phyloP scores from a whole-genome alignment of 92 coral and sea anemone species.

The Actinostola sp. region DNA sequence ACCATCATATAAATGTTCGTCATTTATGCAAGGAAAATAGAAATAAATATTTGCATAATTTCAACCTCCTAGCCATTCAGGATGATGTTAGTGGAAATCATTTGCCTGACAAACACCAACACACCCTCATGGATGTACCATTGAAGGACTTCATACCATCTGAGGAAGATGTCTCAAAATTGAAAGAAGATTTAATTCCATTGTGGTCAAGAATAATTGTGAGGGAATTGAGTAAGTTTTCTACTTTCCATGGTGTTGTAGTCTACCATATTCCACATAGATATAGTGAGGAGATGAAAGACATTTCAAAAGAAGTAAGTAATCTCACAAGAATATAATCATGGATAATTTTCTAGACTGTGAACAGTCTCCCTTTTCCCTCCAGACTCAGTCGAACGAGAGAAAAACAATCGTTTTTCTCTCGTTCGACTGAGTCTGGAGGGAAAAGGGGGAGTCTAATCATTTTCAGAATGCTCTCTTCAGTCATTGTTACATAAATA shows the following conservation, averaged over 20 bases:
- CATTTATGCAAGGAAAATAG: conserved; percentile 34
- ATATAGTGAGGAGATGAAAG: conserved; percentile 53
- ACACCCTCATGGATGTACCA: conserved; percentile 39
- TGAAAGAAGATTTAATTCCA: conserved; percentile 47
- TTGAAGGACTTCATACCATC: conserved; percentile 50
- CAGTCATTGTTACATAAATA: too few relatives aligned
- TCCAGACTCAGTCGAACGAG: too few relatives aligned
- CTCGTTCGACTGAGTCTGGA: too few relatives aligned
- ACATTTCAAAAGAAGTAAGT: conserved; percentile 23
- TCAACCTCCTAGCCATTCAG: conserved; percentile 46
- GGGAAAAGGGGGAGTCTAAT: too few relatives aligned
- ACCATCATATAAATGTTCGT: conserved; percentile 43
- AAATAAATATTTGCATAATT: conserved; percentile 52
- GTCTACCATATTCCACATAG: conserved; percentile 58
- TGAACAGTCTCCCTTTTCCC: too few relatives aligned
- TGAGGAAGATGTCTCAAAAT: conserved; percentile 20
- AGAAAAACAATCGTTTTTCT: too few relatives aligned
- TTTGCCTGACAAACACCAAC: conserved; percentile 41
- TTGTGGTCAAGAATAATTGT: conserved; percentile 57
- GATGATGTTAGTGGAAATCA: conserved; percentile 35
- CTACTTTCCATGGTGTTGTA: not conserved
- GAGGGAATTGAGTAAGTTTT: conserved; percentile 25
- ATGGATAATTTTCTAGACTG: too few relatives aligned
- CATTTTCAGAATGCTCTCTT: too few relatives aligned
- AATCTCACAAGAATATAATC: too few relatives aligned